Percentiles rank a stretch among this genome's conserved stretches.
Conservation (phyloP, 2,797 vertebrate species). For the Helostoma temminkii region DNA sequence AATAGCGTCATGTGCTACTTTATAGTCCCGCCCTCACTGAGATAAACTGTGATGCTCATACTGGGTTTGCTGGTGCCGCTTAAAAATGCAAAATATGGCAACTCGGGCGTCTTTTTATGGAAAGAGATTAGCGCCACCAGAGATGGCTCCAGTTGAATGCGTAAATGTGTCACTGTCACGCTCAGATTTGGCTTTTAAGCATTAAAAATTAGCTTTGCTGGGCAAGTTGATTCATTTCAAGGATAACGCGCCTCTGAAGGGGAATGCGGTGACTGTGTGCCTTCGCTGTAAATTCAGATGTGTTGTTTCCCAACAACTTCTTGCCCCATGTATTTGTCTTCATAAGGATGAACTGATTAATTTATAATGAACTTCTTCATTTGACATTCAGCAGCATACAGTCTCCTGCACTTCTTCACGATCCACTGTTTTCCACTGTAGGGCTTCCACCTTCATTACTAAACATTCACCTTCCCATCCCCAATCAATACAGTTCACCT, state of each 20-base stretch:
- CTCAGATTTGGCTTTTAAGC: background rate
- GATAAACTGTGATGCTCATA: no score
- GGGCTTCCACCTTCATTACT: no score
- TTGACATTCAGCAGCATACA: no score
- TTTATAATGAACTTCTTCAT: no score
- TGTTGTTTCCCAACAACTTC: no score
- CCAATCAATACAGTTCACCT: conserved; percentile 32
- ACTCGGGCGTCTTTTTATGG: background rate
- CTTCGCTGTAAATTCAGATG: background rate
- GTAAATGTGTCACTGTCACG: background rate
- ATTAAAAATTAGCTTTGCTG: no score
- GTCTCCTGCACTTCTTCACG: no score
- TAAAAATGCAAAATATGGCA: background rate
- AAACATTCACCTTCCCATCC: background rate
- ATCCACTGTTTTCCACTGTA: no score
- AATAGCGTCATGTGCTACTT: background rate
- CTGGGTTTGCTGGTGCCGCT: background rate
- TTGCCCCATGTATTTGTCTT: no score
- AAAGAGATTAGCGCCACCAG: conserved; percentile 1
- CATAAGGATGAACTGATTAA: no score
- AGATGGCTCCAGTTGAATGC: background rate
- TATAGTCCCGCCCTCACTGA: background rate
- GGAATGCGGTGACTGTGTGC: rapidly evolving
- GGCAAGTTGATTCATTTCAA: conserved; percentile 7
- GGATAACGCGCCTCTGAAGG: background rate